Percentiles rank a stretch among this genome's conserved stretches.
These are phyloP conservation scores for Drosophila navojoa DNA, from an alignment of 1,140 invertebrate genomes.

Conservation along the genomic window DNA sequence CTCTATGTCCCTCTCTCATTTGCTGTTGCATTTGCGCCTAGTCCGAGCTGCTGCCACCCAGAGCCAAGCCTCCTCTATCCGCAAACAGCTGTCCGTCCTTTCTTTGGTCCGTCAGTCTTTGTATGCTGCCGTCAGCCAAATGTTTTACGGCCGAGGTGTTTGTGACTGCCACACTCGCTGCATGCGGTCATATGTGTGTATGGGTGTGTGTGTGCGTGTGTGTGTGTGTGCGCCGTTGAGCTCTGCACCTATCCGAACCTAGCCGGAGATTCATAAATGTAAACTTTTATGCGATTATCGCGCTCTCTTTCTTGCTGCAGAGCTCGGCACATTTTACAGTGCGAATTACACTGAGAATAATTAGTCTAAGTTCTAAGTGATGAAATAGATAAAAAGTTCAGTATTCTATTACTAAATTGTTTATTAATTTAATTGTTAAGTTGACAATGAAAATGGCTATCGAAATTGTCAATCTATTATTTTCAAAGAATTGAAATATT, in stretches of 20 bases:
- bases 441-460: no score
- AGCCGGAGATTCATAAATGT: slow-evolving; percentile 72
- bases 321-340: slow-evolving; percentile 35
- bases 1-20: neutral
- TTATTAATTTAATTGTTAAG: no score
- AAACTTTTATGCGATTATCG: slow-evolving; percentile 78
- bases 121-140: slow-evolving; percentile 74
- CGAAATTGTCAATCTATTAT: no score
- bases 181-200: neutral
- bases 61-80: slow-evolving; percentile 24
- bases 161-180: slow-evolving; percentile 35
- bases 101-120: slow-evolving; percentile 63
- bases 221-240: slow-evolving; percentile 8
- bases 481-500: no score
- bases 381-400: no score
- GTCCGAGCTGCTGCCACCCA: slow-evolving; percentile 29
- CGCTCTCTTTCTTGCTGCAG: slow-evolving; percentile 63
- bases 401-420: no score
- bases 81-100: slow-evolving; percentile 58
- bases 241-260: slow-evolving; percentile 69
- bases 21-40: slow-evolving; percentile 41
- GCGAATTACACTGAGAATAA: slow-evolving; percentile 49
- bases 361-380: neutral
- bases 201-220: slow-evolving; percentile 33
- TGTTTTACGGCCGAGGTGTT: slow-evolving; percentile 78